Conservation (phyloP, 2,797 vertebrate genomes). For the Falco peregrinus region DNA sequence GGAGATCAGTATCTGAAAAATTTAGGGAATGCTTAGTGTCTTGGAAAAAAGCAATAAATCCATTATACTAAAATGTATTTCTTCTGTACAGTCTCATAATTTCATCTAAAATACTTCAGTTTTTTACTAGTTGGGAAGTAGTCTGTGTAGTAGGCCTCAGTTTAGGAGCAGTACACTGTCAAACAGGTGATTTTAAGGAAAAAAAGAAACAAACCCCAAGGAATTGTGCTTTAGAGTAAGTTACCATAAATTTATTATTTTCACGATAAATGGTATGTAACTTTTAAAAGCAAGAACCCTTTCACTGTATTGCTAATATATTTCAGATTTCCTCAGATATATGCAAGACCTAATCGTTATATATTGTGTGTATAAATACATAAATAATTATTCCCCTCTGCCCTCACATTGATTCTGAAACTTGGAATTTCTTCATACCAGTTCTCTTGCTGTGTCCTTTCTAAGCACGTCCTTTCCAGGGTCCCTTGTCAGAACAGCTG, state of each 20-base stretch:
- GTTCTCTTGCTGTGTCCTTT: not conserved
- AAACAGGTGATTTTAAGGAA: not conserved
- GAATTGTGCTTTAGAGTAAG: not conserved
- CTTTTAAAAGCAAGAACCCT: not conserved
- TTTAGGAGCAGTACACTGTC: not conserved
- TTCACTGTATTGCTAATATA: not conserved
- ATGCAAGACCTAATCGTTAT: not conserved
- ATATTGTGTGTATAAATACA: too few species aligned
- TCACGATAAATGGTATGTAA: not conserved
- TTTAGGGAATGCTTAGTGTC: not conserved
- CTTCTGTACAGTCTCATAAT: not conserved
- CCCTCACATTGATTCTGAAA: fast-evolving
- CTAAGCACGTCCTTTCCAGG: not conserved
- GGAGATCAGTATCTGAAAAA: not conserved
- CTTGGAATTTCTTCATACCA: not conserved
- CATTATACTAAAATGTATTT: not conserved
- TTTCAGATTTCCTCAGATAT: not conserved
- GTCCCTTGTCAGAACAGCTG: not conserved
- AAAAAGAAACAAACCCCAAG: not conserved
- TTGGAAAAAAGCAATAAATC: not conserved
- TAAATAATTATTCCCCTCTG: not conserved
- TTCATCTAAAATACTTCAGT: not conserved
- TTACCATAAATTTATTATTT: not conserved
- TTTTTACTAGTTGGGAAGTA: not conserved
- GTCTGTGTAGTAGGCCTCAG: not conserved